A percentile compares a stretch with the other conserved stretches of the same genome.
These are phyloP conservation scores for Probosciger aterrimus DNA, from an alignment of 2,113 vertebrate species.

Conservation along the genomic window DNA sequence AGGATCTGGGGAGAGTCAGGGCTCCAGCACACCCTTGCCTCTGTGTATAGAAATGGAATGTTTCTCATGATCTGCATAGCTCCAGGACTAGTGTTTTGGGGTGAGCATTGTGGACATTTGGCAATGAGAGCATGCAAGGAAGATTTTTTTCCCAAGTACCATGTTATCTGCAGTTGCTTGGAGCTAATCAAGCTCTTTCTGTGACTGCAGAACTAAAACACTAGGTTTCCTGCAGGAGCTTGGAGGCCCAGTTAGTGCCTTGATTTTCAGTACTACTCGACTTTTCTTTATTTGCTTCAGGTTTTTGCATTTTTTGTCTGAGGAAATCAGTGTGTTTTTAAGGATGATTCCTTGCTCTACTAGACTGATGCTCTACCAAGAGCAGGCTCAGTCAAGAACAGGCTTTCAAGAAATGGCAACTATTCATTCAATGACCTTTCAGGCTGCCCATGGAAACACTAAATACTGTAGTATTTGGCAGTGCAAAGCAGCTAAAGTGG, in stretches of 20 bases:
- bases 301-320: neutral
- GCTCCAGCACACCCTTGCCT: neutral
- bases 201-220: neutral
- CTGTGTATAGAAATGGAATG: neutral
- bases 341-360: neutral
- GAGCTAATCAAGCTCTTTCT: neutral
- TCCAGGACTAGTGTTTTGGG: neutral
- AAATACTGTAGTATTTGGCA: neutral
- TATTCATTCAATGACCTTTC: neutral
- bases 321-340: neutral
- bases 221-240: neutral
- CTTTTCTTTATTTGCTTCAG: neutral
- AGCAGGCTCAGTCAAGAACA: neutral
- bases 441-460: neutral
- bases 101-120: neutral
- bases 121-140: neutral
- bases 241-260: neutral
- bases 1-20: neutral
- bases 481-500: neutral
- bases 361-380: neutral
- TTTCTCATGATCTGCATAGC: neutral
- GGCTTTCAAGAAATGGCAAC: neutral
- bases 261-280: accelerated
- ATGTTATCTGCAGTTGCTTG: neutral
- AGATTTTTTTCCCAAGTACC: neutral